phyloP scores from a whole-genome alignment of 2,888 invertebrate species.

The Adineta ricciae region DNA sequence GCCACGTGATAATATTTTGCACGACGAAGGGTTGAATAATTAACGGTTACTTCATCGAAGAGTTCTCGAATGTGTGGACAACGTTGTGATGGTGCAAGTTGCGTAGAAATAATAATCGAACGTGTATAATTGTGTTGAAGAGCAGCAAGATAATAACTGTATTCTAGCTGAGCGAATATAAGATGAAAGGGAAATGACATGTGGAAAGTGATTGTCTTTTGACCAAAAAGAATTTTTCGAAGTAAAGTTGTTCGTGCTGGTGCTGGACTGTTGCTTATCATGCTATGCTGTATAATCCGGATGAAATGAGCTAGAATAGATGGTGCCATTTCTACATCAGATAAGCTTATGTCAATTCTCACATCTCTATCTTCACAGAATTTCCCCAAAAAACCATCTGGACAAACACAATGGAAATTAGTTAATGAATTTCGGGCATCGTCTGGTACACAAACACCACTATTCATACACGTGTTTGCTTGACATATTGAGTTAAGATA shows the following conservation, averaged over 20 bases:
- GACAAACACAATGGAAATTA: background rate
- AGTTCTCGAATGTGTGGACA: background rate
- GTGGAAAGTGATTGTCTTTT: background rate
- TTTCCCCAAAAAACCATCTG: background rate
- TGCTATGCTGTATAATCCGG: background rate
- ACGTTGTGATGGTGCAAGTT: background rate
- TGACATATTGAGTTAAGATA: background rate
- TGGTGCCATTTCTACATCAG: background rate
- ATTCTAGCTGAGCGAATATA: background rate
- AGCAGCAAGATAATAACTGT: background rate
- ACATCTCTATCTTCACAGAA: background rate
- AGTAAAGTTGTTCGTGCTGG: background rate
- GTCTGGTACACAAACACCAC: background rate
- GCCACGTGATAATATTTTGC: background rate
- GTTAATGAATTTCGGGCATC: background rate
- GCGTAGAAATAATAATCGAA: background rate
- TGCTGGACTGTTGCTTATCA: background rate
- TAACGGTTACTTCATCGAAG: background rate
- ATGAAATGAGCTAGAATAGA: background rate
- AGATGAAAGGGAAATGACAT: background rate
- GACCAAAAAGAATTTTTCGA: background rate
- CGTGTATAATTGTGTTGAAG: background rate
- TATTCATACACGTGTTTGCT: background rate
- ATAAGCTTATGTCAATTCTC: background rate
- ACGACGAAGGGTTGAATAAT: background rate